phyloP scores from a whole-genome alignment of 2,113 vertebrate genomes.

The Noturus placidus region DNA sequence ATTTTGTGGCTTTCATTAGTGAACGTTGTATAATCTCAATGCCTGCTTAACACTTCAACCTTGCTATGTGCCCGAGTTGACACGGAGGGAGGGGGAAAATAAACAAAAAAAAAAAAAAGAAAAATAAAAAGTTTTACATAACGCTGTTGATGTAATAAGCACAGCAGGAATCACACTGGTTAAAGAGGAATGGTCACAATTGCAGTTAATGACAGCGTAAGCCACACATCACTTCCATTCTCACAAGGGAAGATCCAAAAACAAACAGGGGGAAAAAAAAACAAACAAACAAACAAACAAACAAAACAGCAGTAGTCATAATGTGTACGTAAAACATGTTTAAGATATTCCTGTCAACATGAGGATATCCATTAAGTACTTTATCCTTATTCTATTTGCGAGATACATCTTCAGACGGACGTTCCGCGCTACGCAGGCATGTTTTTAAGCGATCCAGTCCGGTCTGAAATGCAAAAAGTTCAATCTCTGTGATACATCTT shows the following conservation, averaged over 20 bases:
- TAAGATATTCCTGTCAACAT: slow-evolving; percentile 57
- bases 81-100: neutral
- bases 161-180: slow-evolving; percentile 58
- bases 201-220: slow-evolving; percentile 56
- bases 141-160: slow-evolving; percentile 11
- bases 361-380: slow-evolving; percentile 60
- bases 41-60: slow-evolving; percentile 17
- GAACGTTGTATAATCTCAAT: neutral
- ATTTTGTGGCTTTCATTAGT: neutral
- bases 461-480: slow-evolving; percentile 19
- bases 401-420: slow-evolving; percentile 56
- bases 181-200: slow-evolving; percentile 61
- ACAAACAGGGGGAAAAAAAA: neutral
- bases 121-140: neutral
- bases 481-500: slow-evolving; percentile 28
- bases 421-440: slow-evolving; percentile 25
- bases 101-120: too few species aligned
- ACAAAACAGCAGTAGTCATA: slow-evolving; percentile 68
- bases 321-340: slow-evolving; percentile 68
- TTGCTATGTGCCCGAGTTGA: neutral
- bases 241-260: slow-evolving; percentile 33
- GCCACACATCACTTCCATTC: slow-evolving; percentile 46
- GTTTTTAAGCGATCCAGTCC: slow-evolving; percentile 22
- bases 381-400: slow-evolving; percentile 61
- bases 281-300: slow-evolving; percentile 6